These are phyloP conservation scores for Spisula subtruncata DNA, from an alignment of 2,888 invertebrate genomes.

Conservation along the genomic window DNA sequence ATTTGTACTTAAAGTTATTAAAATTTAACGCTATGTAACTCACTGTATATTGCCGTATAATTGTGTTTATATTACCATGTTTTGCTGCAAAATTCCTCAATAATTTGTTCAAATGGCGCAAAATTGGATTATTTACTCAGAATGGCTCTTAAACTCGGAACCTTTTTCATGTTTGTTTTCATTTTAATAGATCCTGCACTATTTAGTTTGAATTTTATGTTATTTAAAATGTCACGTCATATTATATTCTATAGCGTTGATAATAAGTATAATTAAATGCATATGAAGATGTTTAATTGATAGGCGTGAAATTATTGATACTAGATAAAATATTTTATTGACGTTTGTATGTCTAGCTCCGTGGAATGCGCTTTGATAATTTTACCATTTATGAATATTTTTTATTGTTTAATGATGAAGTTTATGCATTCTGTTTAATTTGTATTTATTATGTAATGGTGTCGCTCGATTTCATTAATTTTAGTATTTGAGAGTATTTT, in stretches of 20 bases:
- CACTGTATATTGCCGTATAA: not conserved
- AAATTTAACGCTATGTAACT: not conserved
- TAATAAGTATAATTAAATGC: not conserved
- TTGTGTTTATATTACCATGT: not conserved
- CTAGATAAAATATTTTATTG: not conserved
- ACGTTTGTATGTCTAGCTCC: not conserved
- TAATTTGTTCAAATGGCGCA: not conserved
- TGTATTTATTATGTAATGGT: no score
- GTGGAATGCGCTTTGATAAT: not conserved
- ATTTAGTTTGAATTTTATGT: not conserved
- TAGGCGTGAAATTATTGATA: not conserved
- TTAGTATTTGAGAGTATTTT: no score
- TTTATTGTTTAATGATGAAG: no score
- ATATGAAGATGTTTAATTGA: not conserved
- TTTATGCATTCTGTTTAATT: no score
- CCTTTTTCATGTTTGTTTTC: not conserved
- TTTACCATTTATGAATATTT: not conserved
- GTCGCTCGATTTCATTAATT: no score
- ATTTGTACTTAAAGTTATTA: not conserved
- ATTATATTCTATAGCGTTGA: not conserved
- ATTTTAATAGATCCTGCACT: not conserved
- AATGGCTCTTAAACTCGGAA: not conserved
- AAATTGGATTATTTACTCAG: slow-evolving; percentile 8
- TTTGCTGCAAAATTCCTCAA: not conserved
- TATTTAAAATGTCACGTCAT: not conserved